Evolutionary conservation across 2,888 invertebrate species (phyloP), one percentile per base, ranked within the genome.

Genomic region (Galerucella nymphaeae): DNA sequence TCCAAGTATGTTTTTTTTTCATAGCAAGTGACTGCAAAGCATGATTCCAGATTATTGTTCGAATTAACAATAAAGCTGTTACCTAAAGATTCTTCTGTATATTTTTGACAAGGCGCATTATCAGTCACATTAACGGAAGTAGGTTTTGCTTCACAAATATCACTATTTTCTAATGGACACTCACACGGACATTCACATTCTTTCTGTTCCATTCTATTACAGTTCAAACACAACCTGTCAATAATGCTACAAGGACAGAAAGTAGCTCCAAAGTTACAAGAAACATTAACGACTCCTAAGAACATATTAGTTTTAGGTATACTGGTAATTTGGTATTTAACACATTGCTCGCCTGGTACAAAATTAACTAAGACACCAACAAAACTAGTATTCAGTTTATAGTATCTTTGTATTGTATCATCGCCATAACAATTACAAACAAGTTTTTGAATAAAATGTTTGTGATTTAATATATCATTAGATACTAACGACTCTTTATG

Each of bases 181-280:
- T 97, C 96, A 84, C 97, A 97, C 0, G 97, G 97, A 83, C 97
- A 97, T 85, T 97, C 97, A 81, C 97, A 97, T 83, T 97, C 96
- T 3, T 92, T 94, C 86, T 96, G 96, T 84, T 97, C 97, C 95
- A 97, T 96, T 64, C 96, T 91, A 84, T 96, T 93, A 84, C 97
- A 97, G 84, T 97, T 97, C 38, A 97, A 89, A 84, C 97, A 97
- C 3, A 94, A 89, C 3, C 96, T 91, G 85, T 96, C 95, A 70
- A 92, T 93, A 87, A 94, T 95, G 83, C 95, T 96, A 84, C 97
- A 97, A 0, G 97, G 97, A 83, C 97, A 97, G 87, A 97, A 97
- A 2, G 92, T 91, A 5, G 94, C 92, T 2, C 92, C 91, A 2
- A 92, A 90, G 82, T 93, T 93, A 83, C 96, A 96, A 0, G 95